Evolutionary conservation across 2,797 vertebrate genomes (phyloP), one percentile per base, ranked within the genome.

Genomic region (Denticeps clupeoides): DNA sequence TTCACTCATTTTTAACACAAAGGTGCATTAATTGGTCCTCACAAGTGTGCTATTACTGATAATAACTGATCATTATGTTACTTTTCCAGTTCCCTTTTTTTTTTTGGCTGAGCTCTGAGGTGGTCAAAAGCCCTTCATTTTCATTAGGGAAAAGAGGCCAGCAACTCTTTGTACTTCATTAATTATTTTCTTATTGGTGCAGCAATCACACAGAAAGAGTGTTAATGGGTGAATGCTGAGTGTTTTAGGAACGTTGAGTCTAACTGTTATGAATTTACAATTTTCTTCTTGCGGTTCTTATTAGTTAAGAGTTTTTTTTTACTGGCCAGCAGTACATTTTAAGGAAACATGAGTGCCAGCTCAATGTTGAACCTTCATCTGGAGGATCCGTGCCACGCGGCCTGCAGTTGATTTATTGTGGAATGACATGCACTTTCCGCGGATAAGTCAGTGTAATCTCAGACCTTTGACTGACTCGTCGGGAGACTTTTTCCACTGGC

Each of bases 401-500:
- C n/a, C n/a, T n/a, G n/a, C n/a, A n/a, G 33, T 16, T 16, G 16
- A 37, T 18, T 16, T 33, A 18, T 18, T 16, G 8, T 15, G 15
- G 16, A 33, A 19, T 37, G 18, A 37, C 33, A 37, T 4, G 4
- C 33, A 37, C 37, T 37, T 37, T 18, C 33, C 15, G 15, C 19
- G 2, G 15, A 3, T 10, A 1, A 18, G 7, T 9, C 33, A 7
- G 7, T 8, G 16, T 37, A 33, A 37, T 19, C 33, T 37, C 33
- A 37, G 15, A 33, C 15, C 15, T 37, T 9, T 3, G 4, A 19
- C 15, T 8, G 12, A 2, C 15, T 27, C 8, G 16, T 33, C 33
- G 25, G 16, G 33, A 7, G 15, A 3, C 46, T 41, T 32, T 42
- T 43, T 47, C 25, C 8, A 8, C 28, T 47, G 42, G 49, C 43